Conservation (phyloP, 2,888 invertebrate genomes). For the Cactoblastis cactorum region DNA sequence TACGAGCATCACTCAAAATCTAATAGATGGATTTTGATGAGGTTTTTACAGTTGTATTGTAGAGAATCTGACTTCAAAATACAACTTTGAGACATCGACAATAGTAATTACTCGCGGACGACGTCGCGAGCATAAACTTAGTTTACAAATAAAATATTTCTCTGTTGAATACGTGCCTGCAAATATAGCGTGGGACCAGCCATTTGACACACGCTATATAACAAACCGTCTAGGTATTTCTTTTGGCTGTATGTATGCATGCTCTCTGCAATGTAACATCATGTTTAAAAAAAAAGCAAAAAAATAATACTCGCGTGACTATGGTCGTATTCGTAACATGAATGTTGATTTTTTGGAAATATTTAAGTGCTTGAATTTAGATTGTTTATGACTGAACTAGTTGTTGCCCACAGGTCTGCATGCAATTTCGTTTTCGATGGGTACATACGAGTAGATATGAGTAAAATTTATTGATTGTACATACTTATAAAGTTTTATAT, state of each 20-base stretch:
- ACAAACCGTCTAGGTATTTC: conserved; percentile 37
- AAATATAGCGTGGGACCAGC: conserved; percentile 49
- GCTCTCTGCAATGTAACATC: conserved; percentile 19
- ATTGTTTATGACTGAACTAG: background rate
- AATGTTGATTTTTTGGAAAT: conserved; percentile 6
- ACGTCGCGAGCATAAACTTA: no score
- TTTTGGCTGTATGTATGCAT: conserved; percentile 22
- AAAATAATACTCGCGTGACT: conserved; percentile 6
- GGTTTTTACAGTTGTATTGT: no score
- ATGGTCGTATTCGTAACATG: background rate
- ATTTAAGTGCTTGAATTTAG: background rate
- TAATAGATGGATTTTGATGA: no score
- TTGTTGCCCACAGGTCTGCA: background rate
- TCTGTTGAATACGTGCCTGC: conserved; percentile 42
- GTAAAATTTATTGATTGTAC: no score
- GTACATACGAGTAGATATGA: no score
- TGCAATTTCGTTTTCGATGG: no score
- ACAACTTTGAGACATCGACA: no score
- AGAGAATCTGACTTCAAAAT: no score
- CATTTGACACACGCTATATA: conserved; percentile 65
- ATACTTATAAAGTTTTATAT: no score
- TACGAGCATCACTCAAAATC: no score
- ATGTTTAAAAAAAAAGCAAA: conserved; percentile 18
- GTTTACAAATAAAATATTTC: no score
- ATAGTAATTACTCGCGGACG: no score